Evolutionary conservation across 2,113 vertebrate species (phyloP).

Genomic region (Mungos mungo): DNA sequence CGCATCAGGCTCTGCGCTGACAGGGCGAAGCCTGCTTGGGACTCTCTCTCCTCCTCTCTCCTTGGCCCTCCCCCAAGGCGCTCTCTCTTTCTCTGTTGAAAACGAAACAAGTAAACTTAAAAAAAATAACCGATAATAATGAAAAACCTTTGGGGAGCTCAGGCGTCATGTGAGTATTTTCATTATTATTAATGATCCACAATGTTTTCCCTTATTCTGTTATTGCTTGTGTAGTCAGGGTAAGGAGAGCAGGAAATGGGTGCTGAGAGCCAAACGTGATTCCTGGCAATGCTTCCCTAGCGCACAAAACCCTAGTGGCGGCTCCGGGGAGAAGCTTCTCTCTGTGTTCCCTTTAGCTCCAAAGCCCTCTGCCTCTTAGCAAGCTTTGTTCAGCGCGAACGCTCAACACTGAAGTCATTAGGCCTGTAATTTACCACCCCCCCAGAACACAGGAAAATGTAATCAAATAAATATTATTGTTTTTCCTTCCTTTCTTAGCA

Average conservation of each 20-base stretch:
- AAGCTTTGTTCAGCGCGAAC: constrained; percentile 55
- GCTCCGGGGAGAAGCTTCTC: background rate
- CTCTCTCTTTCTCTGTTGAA: too few species aligned
- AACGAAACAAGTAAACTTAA: too few species aligned
- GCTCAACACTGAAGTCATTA: constrained; percentile 66
- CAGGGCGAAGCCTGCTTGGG: too few species aligned
- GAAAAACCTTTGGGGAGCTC: background rate
- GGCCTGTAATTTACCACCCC: constrained; percentile 73
- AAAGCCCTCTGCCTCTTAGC: constrained; percentile 41
- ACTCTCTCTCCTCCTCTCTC: too few species aligned
- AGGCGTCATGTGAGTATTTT: background rate
- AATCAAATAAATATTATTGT: constrained; percentile 80
- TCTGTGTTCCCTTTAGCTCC: background rate
- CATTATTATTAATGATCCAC: background rate
- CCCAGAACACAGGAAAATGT: constrained; percentile 71
- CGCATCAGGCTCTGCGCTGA: too few species aligned
- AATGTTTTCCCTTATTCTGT: background rate
- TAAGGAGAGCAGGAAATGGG: background rate
- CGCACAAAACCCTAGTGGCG: background rate
- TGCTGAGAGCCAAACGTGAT: background rate
- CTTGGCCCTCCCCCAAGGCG: too few species aligned
- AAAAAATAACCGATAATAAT: too few species aligned
- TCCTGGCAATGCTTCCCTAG: background rate
- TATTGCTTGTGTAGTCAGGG: background rate
- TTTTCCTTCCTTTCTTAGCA: constrained; percentile 79